Base-by-base conservation (phyloP, 2,113 vertebrate genomes). In the Candoia aspera region DNA sequence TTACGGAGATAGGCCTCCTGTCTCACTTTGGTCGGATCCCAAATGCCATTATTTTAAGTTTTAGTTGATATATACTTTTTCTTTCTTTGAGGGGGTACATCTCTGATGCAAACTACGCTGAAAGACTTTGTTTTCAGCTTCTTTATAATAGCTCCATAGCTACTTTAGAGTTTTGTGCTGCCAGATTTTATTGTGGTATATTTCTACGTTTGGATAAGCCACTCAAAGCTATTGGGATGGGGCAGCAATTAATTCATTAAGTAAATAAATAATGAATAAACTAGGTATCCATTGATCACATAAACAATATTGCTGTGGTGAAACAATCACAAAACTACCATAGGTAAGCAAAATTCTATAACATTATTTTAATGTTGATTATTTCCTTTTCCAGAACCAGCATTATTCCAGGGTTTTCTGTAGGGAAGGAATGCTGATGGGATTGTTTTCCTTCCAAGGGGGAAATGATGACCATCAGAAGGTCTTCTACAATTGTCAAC, bases 11-110 rank as follows among this genome's bases (percentile, higher is more conserved):
- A 90, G 88, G 57, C 68, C 17, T 29, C 6, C 91, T 29, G 23
- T 54, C 55, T 23, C 86, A 12, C 37, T 73, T 94, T 95, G 59
- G 55, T 91, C 53, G 62, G 21, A 68, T 96, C 93, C 84, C 89
- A 93, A 94, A 95, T 90, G 79, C 84, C 15, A 60, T 90, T 91
- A 49, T 88, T 84, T 42, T 93, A 86, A 23, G 29, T 89, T 29
- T 86, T 59, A 90, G 68, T 86, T 91, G 23, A 46, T 58, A 92
- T 68, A 9, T 24, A 84, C 29, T 33, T 10, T 42, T 62, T 33
- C 10, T 53, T 73, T 57, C 3, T 64, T 92, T 84, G 4, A 24
- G 59, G 57, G 37, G 11, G 26, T 59, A 59, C 23, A 54, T 12
- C 23, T 53, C 53, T 57, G 60, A 8, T 29, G 12, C 57, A 87